A percentile compares a stretch with the other conserved stretches of the same genome.
Conservation (phyloP, 2,113 vertebrate genomes). For the Bubo scandiacus region DNA sequence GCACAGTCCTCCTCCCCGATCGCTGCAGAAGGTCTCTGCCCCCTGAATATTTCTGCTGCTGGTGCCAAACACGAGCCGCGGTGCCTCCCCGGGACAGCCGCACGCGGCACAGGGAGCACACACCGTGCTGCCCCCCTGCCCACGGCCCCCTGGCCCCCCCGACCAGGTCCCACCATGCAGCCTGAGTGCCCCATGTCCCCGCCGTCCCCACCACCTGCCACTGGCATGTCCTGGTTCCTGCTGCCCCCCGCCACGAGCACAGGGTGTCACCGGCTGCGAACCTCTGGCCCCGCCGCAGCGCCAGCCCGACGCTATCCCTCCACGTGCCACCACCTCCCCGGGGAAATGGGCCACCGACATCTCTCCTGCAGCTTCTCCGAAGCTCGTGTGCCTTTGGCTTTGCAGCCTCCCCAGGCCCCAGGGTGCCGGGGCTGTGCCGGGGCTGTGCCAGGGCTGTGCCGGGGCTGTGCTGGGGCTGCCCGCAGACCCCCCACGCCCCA, state of each 20-base stretch:
- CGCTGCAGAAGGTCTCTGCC: neutral
- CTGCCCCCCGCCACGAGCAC: neutral
- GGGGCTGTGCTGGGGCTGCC: neutral
- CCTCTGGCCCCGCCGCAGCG: too few species aligned
- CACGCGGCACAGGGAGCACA: too few species aligned
- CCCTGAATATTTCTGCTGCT: neutral
- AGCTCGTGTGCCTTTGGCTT: neutral
- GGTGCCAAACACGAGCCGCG: neutral
- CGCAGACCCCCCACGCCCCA: neutral
- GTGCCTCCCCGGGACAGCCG: neutral
- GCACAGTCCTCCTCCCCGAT: neutral
- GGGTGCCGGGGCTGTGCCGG: neutral
- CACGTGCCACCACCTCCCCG: neutral
- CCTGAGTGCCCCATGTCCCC: too few species aligned
- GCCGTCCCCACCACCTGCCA: accelerated
- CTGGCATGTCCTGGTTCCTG: neutral
- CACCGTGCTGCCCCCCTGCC: neutral
- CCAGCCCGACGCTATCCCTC: neutral
- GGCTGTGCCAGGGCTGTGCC: neutral
- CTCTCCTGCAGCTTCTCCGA: neutral
- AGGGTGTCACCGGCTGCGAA: neutral
- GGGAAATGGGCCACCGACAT: neutral
- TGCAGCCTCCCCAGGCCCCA: neutral
- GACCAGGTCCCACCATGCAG: neutral
- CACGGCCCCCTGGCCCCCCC: neutral